phyloP scores from a whole-genome alignment of 2,797 vertebrate species.

The Periparus ater region DNA sequence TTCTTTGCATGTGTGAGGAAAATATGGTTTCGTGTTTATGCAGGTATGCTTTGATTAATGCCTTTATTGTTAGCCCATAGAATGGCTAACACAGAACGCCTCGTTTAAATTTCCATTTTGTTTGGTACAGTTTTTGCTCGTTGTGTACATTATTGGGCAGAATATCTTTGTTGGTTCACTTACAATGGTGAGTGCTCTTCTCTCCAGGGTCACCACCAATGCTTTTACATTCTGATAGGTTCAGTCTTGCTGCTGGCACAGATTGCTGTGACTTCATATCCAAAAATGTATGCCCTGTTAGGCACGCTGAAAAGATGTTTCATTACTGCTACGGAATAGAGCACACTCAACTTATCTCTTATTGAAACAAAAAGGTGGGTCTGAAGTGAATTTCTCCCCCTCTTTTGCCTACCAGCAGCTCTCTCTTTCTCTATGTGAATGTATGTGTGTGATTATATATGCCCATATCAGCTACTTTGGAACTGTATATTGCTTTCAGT shows the following conservation, averaged over 20 bases:
- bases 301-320: background rate
- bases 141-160: background rate
- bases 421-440: background rate
- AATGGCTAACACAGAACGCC: background rate
- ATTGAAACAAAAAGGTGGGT: background rate
- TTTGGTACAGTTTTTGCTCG: background rate
- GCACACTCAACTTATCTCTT: background rate
- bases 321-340: background rate
- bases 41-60: slow-evolving; percentile 24
- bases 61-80: background rate
- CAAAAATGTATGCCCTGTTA: slow-evolving; percentile 1
- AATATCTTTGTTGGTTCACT: background rate
- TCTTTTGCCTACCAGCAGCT: background rate
- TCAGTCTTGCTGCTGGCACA: slow-evolving; percentile 20
- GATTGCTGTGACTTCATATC: background rate
- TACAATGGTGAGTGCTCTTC: background rate
- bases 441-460: background rate
- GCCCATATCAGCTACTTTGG: background rate
- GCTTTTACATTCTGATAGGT: slow-evolving; percentile 15
- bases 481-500: background rate
- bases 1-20: background rate
- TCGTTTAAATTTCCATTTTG: background rate
- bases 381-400: background rate
- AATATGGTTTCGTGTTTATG: background rate
- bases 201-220: background rate